Base-by-base conservation (phyloP, 2,113 vertebrate species). In the Zosterops pallidus region DNA sequence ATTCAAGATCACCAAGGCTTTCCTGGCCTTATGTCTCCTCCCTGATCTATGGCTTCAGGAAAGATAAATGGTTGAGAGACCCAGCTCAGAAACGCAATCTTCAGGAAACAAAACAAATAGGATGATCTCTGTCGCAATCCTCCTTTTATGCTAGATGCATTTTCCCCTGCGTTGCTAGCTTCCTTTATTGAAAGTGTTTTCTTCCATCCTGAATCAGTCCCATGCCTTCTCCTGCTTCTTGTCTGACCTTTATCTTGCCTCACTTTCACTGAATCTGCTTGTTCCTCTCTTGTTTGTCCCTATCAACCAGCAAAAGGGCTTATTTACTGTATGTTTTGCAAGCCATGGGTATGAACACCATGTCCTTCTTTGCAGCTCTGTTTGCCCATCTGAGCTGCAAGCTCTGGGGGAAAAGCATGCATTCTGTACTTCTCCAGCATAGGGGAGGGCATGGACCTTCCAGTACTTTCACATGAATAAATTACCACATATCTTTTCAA, bases 111-210 rank as follows among this genome's bases (percentile, higher is more conserved):
- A 9, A 60, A 16, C 33, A 86, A 80, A 35, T 0, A 6, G 17
- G 12, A 56, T 46, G 10, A 52, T 83, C 5, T 86, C 46, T 26
- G 22, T 74, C 0, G 0, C 4, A 5, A 41, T 33, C 16, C 21
- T 59, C 4, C 8, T 64, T 53, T 59, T 47, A 26, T 9, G 18
- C 3, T 20, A 52, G 11, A 42, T 9, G 8, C 6, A 13, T 60
- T 81, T 85, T 28, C 3, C 24, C 33, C 16, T 31, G 47, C 16
- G 22, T 22, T 63, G 5, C 29, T 46, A 56, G 7, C 46, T 65
- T 77, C 18, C 9, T 41, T 93, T 63, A 20, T 25, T 35, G 39
- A 39, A 9, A 26, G 5, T 26, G 5, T 26, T 64, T 70, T 81
- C 63, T 24, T 65, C 25, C 25, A 10, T 65, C 46, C 25, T 42